Evolutionary conservation across 2,113 vertebrate species (phyloP).

Genomic region (Solea solea): DNA sequence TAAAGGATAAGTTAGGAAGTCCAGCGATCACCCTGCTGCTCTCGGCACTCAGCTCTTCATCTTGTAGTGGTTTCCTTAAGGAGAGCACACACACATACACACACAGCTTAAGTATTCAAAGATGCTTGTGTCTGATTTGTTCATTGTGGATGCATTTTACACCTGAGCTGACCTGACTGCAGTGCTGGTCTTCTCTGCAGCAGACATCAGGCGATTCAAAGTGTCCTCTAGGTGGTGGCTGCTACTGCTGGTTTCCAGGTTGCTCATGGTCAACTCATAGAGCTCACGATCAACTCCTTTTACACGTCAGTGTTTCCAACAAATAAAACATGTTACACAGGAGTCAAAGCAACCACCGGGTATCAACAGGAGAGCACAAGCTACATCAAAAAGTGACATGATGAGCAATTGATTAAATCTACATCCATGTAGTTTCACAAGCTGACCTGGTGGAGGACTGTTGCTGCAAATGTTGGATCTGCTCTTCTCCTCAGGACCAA

Average conservation of each 20-base stretch:
- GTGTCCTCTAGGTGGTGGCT: conserved; percentile 84
- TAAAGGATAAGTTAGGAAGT: conserved; percentile 91
- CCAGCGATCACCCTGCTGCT: conserved; percentile 83
- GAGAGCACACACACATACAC: background rate
- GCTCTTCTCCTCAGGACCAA: conserved; percentile 92
- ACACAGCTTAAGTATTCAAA: background rate
- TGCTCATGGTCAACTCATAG: conserved; percentile 92
- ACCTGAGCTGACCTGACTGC: conserved; percentile 84
- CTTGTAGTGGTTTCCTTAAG: conserved; percentile 85
- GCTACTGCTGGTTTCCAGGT: conserved; percentile 83
- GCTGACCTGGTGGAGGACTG: conserved; percentile 93
- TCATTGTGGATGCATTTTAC: background rate
- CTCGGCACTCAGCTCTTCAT: conserved; percentile 87
- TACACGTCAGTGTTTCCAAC: background rate
- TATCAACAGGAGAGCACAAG: background rate
- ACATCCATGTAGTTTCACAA: conserved; percentile 49
- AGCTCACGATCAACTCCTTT: conserved; percentile 95
- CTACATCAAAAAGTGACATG: background rate
- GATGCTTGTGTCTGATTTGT: background rate
- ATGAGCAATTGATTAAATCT: background rate
- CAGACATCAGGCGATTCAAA: conserved; percentile 90
- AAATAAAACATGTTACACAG: conserved; percentile 5
- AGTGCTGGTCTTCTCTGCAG: conserved; percentile 87
- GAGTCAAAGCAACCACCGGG: too few species aligned
- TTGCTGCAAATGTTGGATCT: conserved; percentile 85